Evolutionary conservation across 2,113 vertebrate genomes (phyloP).

Genomic region (Nestor notabilis): DNA sequence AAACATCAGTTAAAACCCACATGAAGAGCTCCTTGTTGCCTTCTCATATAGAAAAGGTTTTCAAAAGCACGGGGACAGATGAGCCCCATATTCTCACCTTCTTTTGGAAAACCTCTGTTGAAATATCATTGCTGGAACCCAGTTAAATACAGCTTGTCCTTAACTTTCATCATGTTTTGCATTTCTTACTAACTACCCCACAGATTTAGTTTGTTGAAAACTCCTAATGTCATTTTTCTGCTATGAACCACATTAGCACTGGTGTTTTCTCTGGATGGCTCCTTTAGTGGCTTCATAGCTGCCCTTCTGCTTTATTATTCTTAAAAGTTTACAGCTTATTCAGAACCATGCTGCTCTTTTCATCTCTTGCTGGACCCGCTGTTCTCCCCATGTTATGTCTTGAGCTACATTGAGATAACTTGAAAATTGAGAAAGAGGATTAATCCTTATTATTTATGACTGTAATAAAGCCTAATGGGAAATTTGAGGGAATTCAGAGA

Average conservation of each 20-base stretch:
- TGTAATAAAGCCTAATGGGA: slow-evolving; percentile 13
- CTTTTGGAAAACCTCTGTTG: neutral
- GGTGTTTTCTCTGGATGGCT: neutral
- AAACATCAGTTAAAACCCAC: neutral
- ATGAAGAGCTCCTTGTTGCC: neutral
- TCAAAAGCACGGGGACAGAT: neutral
- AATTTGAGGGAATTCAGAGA: neutral
- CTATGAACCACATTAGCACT: neutral
- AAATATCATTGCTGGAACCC: neutral
- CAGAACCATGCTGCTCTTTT: neutral
- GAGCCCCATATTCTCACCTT: neutral
- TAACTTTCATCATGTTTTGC: neutral
- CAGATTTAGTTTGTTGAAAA: neutral
- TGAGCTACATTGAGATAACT: neutral
- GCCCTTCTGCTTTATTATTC: neutral
- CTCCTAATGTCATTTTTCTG: neutral
- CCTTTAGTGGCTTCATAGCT: neutral
- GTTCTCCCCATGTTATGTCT: neutral
- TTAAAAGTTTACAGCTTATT: neutral
- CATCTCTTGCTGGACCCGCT: neutral
- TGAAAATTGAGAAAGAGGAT: slow-evolving; percentile 7
- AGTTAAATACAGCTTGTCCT: neutral
- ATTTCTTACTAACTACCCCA: neutral
- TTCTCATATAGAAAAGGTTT: neutral
- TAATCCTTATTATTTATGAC: slow-evolving; percentile 1